Conservation (phyloP, 2,888 invertebrate species). For the Chrysina gloriosa region DNA sequence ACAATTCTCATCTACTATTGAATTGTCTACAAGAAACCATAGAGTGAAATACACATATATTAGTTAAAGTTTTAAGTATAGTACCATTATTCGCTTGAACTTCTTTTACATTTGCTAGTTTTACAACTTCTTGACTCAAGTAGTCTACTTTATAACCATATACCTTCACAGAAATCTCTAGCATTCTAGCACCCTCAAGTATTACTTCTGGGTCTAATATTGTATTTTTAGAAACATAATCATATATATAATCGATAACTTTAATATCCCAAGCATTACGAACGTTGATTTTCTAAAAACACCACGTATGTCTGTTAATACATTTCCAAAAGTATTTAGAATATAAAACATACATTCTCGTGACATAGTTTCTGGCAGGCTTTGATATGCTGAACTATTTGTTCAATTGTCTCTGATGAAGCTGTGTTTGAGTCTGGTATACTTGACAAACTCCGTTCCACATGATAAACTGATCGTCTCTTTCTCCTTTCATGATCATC, state of each 20-base stretch:
- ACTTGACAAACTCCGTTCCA: slow-evolving; percentile 1
- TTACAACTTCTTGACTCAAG: slow-evolving; percentile 26
- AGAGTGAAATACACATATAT: not conserved
- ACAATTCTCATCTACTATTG: not conserved
- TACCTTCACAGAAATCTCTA: slow-evolving; percentile 40
- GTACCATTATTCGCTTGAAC: not conserved
- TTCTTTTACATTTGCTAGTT: slow-evolving; percentile 23
- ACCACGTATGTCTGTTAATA: not conserved
- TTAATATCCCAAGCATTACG: slow-evolving; percentile 41
- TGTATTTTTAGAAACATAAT: slow-evolving; percentile 19
- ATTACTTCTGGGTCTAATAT: slow-evolving; percentile 24
- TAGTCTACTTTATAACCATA: slow-evolving; percentile 40
- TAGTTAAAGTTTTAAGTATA: not conserved
- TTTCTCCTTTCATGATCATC: slow-evolving; percentile 13
- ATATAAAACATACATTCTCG: slow-evolving; percentile 34
- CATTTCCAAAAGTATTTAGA: not conserved
- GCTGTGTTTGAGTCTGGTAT: not conserved
- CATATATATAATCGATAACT: slow-evolving; percentile 36
- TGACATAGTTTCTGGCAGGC: slow-evolving; percentile 29
- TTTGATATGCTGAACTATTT: slow-evolving; percentile 25
- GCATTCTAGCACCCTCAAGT: slow-evolving; percentile 26
- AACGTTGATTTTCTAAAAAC: slow-evolving; percentile 40
- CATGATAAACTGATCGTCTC: slow-evolving; percentile 7
- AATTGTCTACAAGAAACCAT: not conserved
- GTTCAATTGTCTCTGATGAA: not conserved